Evolutionary conservation across 37 sponge, comb jelly and placozoan species (phyloP), one percentile per base, ranked within the genome.

Genomic region (Geodia barretti): DNA sequence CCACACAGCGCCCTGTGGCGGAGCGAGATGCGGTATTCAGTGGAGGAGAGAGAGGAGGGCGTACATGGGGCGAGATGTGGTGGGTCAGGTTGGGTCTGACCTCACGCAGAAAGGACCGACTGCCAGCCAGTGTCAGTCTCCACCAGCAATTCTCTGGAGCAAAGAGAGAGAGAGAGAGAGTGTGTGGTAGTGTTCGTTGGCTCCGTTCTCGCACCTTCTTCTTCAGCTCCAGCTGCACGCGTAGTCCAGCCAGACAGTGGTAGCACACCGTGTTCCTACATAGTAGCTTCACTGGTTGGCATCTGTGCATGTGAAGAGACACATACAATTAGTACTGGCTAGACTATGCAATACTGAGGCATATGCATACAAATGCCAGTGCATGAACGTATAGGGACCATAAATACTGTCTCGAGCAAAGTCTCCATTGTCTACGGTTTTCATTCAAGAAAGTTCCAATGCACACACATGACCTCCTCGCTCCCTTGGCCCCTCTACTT

Each of bases 71-170:
- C n/a, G n/a, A n/a, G n/a, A n/a, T n/a, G n/a, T n/a, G n/a, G n/a
- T n/a, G n/a, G n/a, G n/a, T n/a, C n/a, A 72, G 63, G 54, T 14
- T 47, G 24, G 28, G 21, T 1, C 7, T n/a, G n/a, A n/a, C 19
- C 87, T 78, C 41, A 94, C 97, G n/a, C 99, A 98, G 77, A 83
- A 98, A 19, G 99, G 99, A 1, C 96, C 99, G 9, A 98, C 82
- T 25, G 76, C 92, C 2, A 96, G 68, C 99, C 99, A 98, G 74
- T 94, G 76, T 9, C 80, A 69, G 40, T 92, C 89, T 87, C 94
- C 96, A 42, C 77, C 93, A 14, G 96, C 94, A 82, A 98, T 64
- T 37, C 99, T 74, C 71, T 83, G 86, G 85, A 89, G 68, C 43
- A 25, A 0, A 21, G 58, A 7, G 8, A 8, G 62, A 64, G 69